phyloP scores from a whole-genome alignment of 2,113 vertebrate species.

The Poeciliopsis turrubarensis region DNA sequence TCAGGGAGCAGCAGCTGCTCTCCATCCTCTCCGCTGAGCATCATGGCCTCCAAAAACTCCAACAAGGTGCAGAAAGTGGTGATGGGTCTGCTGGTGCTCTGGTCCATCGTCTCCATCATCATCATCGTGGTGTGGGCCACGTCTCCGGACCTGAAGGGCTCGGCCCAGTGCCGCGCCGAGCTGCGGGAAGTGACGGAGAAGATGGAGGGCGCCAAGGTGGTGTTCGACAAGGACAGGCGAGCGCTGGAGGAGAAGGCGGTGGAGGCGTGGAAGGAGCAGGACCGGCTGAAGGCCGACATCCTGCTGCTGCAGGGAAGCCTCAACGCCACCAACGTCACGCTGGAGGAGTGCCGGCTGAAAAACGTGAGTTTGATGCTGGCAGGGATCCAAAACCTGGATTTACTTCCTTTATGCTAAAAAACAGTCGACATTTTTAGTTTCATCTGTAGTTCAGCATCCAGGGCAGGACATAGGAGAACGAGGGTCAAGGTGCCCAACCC shows the following conservation, averaged over 20 bases:
- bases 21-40: neutral
- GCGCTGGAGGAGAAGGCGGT: conserved; percentile 65
- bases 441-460: neutral
- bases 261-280: conserved; percentile 30
- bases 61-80: conserved; percentile 40
- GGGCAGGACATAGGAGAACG: neutral
- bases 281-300: neutral
- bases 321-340: conserved; percentile 46
- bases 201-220: conserved; percentile 47
- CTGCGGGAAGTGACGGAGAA: conserved; percentile 41
- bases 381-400: no score
- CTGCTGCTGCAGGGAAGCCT: conserved; percentile 39
- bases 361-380: conserved; percentile 56
- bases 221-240: conserved; percentile 44
- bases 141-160: conserved; percentile 66
- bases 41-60: conserved; percentile 67
- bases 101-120: conserved; percentile 72
- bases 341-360: conserved; percentile 57
- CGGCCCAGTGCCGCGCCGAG: conserved; percentile 51
- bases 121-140: conserved; percentile 78
- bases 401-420: neutral
- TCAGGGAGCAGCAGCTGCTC: conserved; percentile 23
- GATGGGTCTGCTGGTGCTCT: conserved; percentile 62
- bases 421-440: neutral
- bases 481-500: no score